Conservation (phyloP, 2,888 invertebrate species). For the Papilio elwesi region DNA sequence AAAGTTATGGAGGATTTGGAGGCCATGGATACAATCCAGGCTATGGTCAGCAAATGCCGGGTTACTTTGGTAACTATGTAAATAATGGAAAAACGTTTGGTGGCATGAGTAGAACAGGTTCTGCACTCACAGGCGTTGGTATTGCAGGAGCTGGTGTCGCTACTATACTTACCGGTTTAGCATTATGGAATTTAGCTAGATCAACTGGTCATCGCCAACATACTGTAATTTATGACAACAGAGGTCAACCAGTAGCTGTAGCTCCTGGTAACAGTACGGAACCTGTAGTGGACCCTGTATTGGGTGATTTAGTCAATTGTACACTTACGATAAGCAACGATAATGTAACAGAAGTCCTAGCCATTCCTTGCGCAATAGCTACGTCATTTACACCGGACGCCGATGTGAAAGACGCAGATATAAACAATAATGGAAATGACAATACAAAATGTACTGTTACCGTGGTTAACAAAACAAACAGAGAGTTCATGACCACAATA, state of each 20-base stretch:
- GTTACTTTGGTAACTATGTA: slow-evolving; percentile 73
- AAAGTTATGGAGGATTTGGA: slow-evolving; percentile 54
- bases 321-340: slow-evolving; percentile 72
- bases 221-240: slow-evolving; percentile 78
- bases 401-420: slow-evolving; percentile 65
- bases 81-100: slow-evolving; percentile 61
- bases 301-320: slow-evolving; percentile 76
- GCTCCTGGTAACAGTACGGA: slow-evolving; percentile 67
- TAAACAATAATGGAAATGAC: slow-evolving; percentile 59
- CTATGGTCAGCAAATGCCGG: slow-evolving; percentile 68
- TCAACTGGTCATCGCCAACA: slow-evolving; percentile 74
- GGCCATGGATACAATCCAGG: slow-evolving; percentile 57
- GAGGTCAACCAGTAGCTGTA: slow-evolving; percentile 76
- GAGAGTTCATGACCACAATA: slow-evolving; percentile 78
- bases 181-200: slow-evolving; percentile 79
- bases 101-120: slow-evolving; percentile 66
- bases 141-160: slow-evolving; percentile 79
- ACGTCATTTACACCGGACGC: slow-evolving; percentile 79
- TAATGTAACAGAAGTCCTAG: slow-evolving; percentile 73
- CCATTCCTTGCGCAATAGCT: slow-evolving; percentile 80
- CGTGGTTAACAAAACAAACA: slow-evolving; percentile 70
- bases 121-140: slow-evolving; percentile 71
- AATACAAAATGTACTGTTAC: slow-evolving; percentile 77
- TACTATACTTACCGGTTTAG: slow-evolving; percentile 77
- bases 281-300: slow-evolving; percentile 65